A percentile compares a stretch with the other conserved stretches of the same genome.
phyloP scores from a whole-genome alignment of 2,113 vertebrate genomes.

The Coptodon rendalli region DNA sequence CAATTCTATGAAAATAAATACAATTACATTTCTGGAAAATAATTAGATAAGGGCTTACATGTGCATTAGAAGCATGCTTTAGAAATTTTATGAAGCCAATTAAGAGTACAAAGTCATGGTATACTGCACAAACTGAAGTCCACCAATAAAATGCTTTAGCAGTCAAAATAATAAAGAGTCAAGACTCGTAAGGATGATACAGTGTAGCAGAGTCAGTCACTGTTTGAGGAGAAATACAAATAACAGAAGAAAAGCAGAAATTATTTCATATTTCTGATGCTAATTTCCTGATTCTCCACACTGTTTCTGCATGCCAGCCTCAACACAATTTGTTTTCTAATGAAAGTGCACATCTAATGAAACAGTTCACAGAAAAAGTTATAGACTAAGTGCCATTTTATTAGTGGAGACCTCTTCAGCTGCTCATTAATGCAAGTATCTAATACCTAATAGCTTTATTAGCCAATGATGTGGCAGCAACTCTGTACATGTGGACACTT shows the following conservation, averaged over 20 bases:
- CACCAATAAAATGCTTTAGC: not conserved
- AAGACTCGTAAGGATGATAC: not conserved
- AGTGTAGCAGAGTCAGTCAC: not conserved
- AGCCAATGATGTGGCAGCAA: not conserved
- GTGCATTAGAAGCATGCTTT: not conserved
- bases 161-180: not conserved
- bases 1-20: not conserved
- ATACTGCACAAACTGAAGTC: not conserved
- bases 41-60: not conserved
- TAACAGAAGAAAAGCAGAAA: not conserved
- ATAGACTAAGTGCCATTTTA: not conserved
- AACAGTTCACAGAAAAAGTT: not conserved
- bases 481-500: not conserved
- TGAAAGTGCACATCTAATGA: not conserved
- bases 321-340: not conserved
- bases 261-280: not conserved
- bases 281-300: not conserved
- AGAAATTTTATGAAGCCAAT: not conserved
- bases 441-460: not conserved
- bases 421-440: not conserved
- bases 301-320: not conserved
- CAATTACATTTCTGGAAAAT: not conserved
- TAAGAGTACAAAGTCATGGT: not conserved
- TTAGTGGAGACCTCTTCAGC: not conserved
- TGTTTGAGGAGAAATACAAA: not conserved